Percentiles rank a stretch among this genome's conserved stretches.
Conservation (phyloP, 2,113 vertebrate genomes). For the Damaliscus lunatus region DNA sequence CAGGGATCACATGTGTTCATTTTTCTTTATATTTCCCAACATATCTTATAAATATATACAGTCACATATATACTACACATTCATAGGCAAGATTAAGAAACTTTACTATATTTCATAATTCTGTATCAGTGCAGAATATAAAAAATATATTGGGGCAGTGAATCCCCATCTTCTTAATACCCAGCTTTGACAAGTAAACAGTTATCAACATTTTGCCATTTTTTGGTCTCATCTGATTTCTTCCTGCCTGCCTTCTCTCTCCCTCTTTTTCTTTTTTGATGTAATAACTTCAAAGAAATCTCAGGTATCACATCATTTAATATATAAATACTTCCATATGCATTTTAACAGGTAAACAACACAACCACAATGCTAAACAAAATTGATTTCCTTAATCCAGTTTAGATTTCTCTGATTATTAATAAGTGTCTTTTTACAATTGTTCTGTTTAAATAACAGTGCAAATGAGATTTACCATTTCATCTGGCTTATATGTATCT, state of each 20-base stretch:
- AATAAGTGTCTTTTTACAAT: neutral
- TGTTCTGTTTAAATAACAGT: neutral
- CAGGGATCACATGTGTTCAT: neutral
- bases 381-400: neutral
- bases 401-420: constrained; percentile 5
- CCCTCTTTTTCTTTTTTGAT: neutral
- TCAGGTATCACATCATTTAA: neutral
- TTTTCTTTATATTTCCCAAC: neutral
- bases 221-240: neutral
- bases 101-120: neutral
- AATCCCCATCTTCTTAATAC: neutral
- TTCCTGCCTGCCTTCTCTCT: neutral
- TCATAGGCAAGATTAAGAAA: neutral
- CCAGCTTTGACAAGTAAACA: neutral
- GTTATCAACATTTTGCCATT: neutral
- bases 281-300: constrained; percentile 1
- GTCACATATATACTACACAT: neutral
- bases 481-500: neutral
- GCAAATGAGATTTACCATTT: neutral
- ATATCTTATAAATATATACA: neutral
- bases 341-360: neutral
- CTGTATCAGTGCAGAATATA: neutral
- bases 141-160: neutral
- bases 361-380: neutral
- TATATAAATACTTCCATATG: neutral